Base-by-base conservation (phyloP, 1,140 invertebrate species). In the Notospermus geniculatus region DNA sequence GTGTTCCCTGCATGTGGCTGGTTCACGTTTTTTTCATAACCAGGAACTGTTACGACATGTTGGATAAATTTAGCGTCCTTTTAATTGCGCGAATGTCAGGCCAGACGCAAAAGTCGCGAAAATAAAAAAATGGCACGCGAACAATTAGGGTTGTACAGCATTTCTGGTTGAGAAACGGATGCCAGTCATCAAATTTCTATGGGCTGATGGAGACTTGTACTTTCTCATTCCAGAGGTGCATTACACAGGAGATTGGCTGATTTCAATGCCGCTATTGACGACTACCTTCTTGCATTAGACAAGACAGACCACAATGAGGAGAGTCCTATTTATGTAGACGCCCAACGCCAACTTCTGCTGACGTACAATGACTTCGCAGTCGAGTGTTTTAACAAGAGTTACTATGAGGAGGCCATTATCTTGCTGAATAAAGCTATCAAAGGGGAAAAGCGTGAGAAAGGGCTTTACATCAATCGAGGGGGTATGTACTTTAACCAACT, bases 361-460 rank as follows among this genome's bases (percentile, higher is more conserved):
- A 80, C 80, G 0, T 81, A 79, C 63, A 81, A 81, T 64, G 80
- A 81, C 66, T 81, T 81, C 70, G 77, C 80, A 43, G 74, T 81
- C 2, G 77, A 80, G 57, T 81, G 80, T 52, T 81, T 78, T 62
- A 64, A 68, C 19, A 81, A 80, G 55, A 65, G 70, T 22, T 78
- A 68, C 61, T 80, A 73, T 63, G 76, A 80, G 15, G 80, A 81
- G 56, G 76, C 79, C 9, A 74, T 81, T 23, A 72, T 76, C 5
- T 63, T 81, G 32, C 59, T 81, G 15, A 80, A 80, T 59, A 80
- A 79, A 62, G 80, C 80, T 17, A 75, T 81, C 45, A 78, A 79
- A 62, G 78, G 73, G 65, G 80, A 81, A 65, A 79, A 80, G 60
- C 65, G 63, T 23, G 78, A 81, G 62, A 79, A 78, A 23, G 78